Conservation (phyloP, 2,797 vertebrate genomes). For the Picus viridis region DNA sequence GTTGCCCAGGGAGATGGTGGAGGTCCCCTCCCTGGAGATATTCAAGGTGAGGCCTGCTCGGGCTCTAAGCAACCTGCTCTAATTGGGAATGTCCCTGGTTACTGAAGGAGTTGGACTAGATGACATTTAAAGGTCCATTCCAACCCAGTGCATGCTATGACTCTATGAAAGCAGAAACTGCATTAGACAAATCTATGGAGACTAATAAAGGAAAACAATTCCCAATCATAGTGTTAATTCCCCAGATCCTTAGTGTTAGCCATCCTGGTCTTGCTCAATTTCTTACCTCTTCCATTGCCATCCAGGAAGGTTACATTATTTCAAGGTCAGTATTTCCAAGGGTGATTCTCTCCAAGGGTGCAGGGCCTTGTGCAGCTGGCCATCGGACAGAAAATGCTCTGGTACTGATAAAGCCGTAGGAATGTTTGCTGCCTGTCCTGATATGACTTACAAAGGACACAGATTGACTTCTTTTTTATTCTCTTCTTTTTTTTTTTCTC, state of each 20-base stretch:
- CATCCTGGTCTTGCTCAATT: neutral
- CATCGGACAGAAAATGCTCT: slow-evolving; percentile 36
- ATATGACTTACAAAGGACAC: neutral
- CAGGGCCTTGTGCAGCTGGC: neutral
- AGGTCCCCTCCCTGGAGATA: too few species aligned
- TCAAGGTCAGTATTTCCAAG: slow-evolving; percentile 24
- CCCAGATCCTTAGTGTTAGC: neutral
- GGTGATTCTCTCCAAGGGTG: slow-evolving; percentile 28
- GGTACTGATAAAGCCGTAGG: neutral
- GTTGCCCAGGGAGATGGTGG: too few species aligned
- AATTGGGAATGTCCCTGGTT: too few species aligned
- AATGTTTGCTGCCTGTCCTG: slow-evolving; percentile 47
- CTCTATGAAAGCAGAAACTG: neutral
- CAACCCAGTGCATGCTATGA: too few species aligned
- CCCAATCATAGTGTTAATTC: neutral
- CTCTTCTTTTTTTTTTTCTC: too few species aligned
- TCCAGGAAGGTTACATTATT: neutral
- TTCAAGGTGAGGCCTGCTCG: too few species aligned
- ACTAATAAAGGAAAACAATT: neutral
- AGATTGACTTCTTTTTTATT: neutral
- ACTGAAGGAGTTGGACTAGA: too few species aligned
- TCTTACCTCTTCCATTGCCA: slow-evolving; percentile 3
- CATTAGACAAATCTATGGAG: neutral
- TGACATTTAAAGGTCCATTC: too few species aligned
- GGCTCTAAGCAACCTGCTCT: too few species aligned